Percentiles rank a stretch among this genome's conserved stretches.
Conservation (phyloP, 2,888 invertebrate genomes). For the Ophonus ardosiacus region DNA sequence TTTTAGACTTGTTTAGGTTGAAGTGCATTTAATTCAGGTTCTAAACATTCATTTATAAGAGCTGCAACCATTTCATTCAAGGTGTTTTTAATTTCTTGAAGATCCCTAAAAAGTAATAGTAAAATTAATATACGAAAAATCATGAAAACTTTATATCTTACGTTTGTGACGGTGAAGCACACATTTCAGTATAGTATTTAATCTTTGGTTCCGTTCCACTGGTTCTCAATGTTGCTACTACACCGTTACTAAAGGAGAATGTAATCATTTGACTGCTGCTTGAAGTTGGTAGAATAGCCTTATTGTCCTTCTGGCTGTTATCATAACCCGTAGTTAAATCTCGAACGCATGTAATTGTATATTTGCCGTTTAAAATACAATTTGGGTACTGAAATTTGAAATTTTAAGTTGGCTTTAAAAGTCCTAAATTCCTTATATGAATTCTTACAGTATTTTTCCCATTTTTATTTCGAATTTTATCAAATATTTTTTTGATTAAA, state of each 20-base stretch:
- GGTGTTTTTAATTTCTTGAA: slow-evolving; percentile 79
- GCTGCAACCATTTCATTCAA: slow-evolving; percentile 86
- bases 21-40: slow-evolving; percentile 85
- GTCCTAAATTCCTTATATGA: neutral
- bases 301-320: slow-evolving; percentile 82
- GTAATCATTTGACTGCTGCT: slow-evolving; percentile 93
- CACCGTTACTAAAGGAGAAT: slow-evolving; percentile 91
- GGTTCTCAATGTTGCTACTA: slow-evolving; percentile 92
- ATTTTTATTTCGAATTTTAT: slow-evolving; percentile 86
- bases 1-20: slow-evolving; percentile 73
- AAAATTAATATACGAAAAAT: neutral
- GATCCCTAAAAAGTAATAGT: slow-evolving; percentile 80
- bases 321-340: slow-evolving; percentile 95
- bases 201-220: slow-evolving; percentile 99
- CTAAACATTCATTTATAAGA: slow-evolving; percentile 88
- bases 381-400: slow-evolving; percentile 83
- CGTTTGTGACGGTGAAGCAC: slow-evolving; percentile 82
- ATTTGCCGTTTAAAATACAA: slow-evolving; percentile 81
- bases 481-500: slow-evolving; percentile 86
- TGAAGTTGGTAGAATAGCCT: slow-evolving; percentile 84
- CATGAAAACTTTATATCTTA: slow-evolving; percentile 72
- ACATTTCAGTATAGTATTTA: slow-evolving; percentile 97
- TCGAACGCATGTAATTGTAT: slow-evolving; percentile 83
- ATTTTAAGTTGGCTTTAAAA: neutral
- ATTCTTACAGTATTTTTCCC: slow-evolving; percentile 69